Conservation (phyloP, 2,797 vertebrate genomes). For the Cirrhinus mrigala region DNA sequence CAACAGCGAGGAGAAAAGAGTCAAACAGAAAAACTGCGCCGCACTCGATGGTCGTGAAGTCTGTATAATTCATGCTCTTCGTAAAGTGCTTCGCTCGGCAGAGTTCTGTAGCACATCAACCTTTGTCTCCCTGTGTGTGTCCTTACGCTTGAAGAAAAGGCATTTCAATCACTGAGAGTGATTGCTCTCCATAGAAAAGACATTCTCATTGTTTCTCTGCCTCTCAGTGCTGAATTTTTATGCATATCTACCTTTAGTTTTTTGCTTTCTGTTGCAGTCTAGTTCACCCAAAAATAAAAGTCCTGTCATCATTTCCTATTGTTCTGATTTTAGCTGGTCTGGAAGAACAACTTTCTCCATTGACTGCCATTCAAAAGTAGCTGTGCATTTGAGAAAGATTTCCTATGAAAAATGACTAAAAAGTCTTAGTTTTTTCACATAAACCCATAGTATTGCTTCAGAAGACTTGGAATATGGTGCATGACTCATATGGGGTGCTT, state of each 20-base stretch:
- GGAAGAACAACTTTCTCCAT: not conserved
- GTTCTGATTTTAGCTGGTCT: not conserved
- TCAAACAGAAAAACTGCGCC: not conserved
- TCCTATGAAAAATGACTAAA: not conserved
- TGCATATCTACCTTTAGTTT: not conserved
- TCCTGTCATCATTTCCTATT: not conserved
- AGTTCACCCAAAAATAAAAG: not conserved
- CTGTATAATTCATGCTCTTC: slow-evolving; percentile 29
- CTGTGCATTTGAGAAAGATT: not conserved
- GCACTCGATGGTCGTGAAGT: slow-evolving; percentile 22
- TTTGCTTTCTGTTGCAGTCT: not conserved
- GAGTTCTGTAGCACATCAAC: slow-evolving; percentile 17
- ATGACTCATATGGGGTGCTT: not conserved
- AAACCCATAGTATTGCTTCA: not conserved
- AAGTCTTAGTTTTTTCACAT: not conserved
- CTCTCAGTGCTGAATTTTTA: not conserved
- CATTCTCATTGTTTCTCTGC: not conserved
- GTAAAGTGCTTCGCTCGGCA: slow-evolving; percentile 52
- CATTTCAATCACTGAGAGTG: slow-evolving; percentile 29
- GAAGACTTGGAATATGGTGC: not conserved
- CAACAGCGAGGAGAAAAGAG: slow-evolving; percentile 11
- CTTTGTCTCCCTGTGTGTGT: slow-evolving; percentile 19
- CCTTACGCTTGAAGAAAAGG: not conserved
- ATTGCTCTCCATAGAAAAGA: not conserved
- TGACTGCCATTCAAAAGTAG: not conserved